Evolutionary conservation across 2,113 vertebrate species (phyloP), one percentile per base, ranked within the genome.

Genomic region (Notothenia coriiceps): DNA sequence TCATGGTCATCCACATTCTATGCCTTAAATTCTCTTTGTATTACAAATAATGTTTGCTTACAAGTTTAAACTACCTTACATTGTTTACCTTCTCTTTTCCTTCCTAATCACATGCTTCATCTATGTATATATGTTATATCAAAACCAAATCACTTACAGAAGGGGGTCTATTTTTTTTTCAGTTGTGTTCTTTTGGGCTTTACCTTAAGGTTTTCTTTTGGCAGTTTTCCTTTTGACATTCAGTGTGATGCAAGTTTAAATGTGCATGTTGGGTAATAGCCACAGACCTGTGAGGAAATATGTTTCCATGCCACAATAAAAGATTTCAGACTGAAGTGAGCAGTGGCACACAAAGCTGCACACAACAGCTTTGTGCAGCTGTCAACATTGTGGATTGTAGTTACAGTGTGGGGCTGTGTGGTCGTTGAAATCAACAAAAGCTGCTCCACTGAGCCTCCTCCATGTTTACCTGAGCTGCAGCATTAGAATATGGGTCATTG

Each of bases 371-470:
- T 56, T n/a, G 33, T 60, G 40, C 63, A 75, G 72, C 81, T 74
- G 81, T 80, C 84, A 78, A 51, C 67, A 44, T 20, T 63, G 76
- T 22, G 44, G 43, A 84, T 44, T 25, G 73, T 43, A 60, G 51
- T 71, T 76, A 65, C 46, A 68, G 74, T 44, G 14, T 62, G 13
- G 46, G 52, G 43, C 59, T 63, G 49, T 14, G 5, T 59, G 56
- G 50, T 56, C 69, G 55, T 77, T 61, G 50, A 82, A 74, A 84
- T 80, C 66, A 73, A 70, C 75, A 84, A 54, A 75, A 65, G 55
- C 71, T 61, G 44, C 60, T 33, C 56, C 62, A 59, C 72, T 60
- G 64, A 66, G 62, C 49, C 59, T 15, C 44, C 74, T 60, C 33
- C 71, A 13, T 59, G 46, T 61, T 69, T 71, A 3, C 4, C 59